A percentile compares a stretch with the other conserved stretches of the same genome.
Evolutionary conservation across 2,888 invertebrate genomes (phyloP).

Genomic region (Caenorhabditis panamensis): DNA sequence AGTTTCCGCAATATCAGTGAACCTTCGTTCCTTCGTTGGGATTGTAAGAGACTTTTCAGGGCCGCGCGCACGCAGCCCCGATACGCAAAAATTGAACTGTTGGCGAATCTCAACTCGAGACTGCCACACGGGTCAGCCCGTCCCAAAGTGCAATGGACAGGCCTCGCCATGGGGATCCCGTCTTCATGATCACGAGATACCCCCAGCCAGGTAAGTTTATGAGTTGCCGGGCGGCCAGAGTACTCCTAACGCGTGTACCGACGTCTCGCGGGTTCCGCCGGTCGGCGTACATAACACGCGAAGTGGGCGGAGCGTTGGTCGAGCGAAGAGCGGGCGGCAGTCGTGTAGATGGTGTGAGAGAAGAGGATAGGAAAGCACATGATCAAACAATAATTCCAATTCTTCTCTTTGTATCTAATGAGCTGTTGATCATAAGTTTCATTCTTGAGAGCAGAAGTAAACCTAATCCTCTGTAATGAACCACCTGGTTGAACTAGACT

Average conservation of each 20-base stretch:
- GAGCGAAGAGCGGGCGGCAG: not conserved
- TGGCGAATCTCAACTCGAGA: conserved; percentile 85
- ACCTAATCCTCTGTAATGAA: no score
- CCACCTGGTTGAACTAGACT: no score
- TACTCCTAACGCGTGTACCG: not conserved
- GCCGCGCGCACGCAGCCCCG: conserved; percentile 81
- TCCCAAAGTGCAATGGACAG: conserved; percentile 87
- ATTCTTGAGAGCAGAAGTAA: no score
- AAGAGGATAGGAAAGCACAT: not conserved
- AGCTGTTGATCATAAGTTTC: no score
- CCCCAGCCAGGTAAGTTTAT: conserved; percentile 87
- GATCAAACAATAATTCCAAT: no score
- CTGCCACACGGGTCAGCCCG: conserved; percentile 88
- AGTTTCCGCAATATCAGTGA: no score
- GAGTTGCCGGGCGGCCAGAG: not conserved
- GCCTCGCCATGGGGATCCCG: no score
- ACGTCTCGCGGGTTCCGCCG: no score
- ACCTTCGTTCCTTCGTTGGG: not conserved
- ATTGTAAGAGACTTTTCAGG: conserved; percentile 66
- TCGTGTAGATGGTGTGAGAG: not conserved
- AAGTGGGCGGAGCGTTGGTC: not conserved
- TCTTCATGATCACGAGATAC: conserved; percentile 87
- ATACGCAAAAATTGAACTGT: conserved; percentile 78
- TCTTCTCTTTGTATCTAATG: no score
- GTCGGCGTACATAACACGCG: not conserved